Conservation (phyloP, 2,113 vertebrate species). For the Rhagologus leucostigma region DNA sequence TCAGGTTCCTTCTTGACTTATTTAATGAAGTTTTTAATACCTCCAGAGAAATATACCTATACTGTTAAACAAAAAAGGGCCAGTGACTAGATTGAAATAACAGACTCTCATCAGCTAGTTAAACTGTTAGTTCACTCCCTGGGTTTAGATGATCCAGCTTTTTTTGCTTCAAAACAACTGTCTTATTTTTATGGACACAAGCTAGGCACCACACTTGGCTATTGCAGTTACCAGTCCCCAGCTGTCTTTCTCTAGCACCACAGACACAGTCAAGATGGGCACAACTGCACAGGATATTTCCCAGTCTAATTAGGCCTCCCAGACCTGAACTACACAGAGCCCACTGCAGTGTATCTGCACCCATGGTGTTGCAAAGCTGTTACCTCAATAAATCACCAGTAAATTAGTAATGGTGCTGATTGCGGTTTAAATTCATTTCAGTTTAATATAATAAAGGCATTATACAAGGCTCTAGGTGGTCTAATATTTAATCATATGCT, state of each 20-base stretch:
- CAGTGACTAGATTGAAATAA: not conserved
- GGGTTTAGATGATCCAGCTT: not conserved
- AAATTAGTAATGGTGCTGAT: not conserved
- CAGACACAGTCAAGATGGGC: not conserved
- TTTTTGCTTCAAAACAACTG: not conserved
- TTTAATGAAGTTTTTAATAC: not conserved
- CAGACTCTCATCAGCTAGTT: not conserved
- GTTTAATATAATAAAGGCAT: not conserved
- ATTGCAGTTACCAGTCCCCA: not conserved
- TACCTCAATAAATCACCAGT: not conserved
- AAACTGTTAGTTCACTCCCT: not conserved
- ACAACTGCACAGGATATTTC: not conserved
- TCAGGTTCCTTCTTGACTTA: not conserved
- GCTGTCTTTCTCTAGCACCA: not conserved
- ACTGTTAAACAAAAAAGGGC: not conserved
- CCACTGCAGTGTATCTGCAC: accelerated
- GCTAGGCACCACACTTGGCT: not conserved
- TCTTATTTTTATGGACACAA: not conserved
- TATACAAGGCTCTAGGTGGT: not conserved
- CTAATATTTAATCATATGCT: not conserved
- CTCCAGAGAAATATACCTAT: not conserved
- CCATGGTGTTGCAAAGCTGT: not conserved
- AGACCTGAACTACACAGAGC: not conserved
- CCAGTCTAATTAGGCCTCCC: not conserved
- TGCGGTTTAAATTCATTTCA: not conserved